Evolutionary conservation across 1,140 invertebrate genomes (phyloP).

Genomic region (Drosophila erecta): DNA sequence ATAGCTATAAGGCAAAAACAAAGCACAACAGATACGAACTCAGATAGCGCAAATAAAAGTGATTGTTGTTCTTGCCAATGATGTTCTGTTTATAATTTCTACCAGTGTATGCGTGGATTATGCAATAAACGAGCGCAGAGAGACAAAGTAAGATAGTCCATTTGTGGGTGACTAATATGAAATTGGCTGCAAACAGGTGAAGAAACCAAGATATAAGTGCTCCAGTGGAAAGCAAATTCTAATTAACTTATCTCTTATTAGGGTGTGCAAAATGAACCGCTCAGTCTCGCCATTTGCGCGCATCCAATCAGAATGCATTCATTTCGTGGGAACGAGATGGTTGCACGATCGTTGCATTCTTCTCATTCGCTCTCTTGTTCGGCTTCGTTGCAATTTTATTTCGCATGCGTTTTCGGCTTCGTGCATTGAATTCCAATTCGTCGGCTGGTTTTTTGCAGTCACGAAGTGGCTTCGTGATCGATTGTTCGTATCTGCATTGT

Average conservation of each 20-base stretch:
- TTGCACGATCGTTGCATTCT: slow-evolving; percentile 28
- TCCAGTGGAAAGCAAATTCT: background rate
- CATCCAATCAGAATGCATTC: slow-evolving; percentile 53
- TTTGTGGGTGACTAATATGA: slow-evolving; percentile 32
- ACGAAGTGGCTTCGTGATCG: slow-evolving; percentile 42
- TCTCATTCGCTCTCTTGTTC: slow-evolving; percentile 15
- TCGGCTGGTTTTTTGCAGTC: slow-evolving; percentile 37
- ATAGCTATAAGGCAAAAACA: slow-evolving; percentile 58
- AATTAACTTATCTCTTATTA: background rate
- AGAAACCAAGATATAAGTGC: background rate
- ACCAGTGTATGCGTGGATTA: slow-evolving; percentile 32
- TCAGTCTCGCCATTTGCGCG: slow-evolving; percentile 43
- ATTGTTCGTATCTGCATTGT: slow-evolving; percentile 13
- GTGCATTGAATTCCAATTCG: slow-evolving; percentile 75
- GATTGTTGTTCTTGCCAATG: background rate
- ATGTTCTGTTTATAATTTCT: slow-evolving; percentile 47
- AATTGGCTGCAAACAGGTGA: slow-evolving; percentile 43
- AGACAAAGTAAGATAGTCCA: slow-evolving; percentile 40
- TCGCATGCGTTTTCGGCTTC: slow-evolving; percentile 66
- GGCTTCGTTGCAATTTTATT: slow-evolving; percentile 55
- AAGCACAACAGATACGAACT: slow-evolving; percentile 64
- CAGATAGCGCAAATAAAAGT: slow-evolving; percentile 49
- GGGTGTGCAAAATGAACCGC: background rate
- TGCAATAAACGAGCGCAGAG: slow-evolving; percentile 37
- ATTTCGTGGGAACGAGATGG: background rate